Conservation (phyloP, 2,797 vertebrate genomes). For the Sylvia borin region DNA sequence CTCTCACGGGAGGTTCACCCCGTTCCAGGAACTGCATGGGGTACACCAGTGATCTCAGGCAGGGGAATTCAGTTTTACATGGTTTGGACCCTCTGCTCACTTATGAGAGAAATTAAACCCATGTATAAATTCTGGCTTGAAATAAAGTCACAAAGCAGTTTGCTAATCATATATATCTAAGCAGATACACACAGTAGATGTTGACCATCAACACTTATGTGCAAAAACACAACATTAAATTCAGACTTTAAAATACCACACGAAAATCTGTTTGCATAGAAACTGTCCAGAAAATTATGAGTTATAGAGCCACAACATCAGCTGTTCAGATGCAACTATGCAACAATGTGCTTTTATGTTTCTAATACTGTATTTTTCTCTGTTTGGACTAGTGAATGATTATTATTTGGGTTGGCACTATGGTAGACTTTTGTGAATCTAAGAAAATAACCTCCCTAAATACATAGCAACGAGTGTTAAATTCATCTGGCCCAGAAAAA, state of each 20-base stretch:
- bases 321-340: background rate
- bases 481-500: constrained; percentile 35
- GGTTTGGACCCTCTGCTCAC: background rate
- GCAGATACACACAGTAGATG: background rate
- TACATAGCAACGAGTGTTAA: background rate
- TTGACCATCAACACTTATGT: background rate
- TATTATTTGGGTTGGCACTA: constrained; percentile 41
- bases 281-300: background rate
- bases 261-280: background rate
- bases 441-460: constrained; percentile 28
- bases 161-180: background rate
- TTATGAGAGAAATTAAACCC: background rate
- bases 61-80: background rate
- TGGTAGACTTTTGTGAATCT: background rate
- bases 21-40: background rate
- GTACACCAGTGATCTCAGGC: background rate
- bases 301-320: background rate
- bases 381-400: constrained; percentile 23
- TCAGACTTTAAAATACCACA: background rate
- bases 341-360: background rate
- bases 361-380: background rate
- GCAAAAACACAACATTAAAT: background rate
- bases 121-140: background rate
- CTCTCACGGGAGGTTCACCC: background rate
- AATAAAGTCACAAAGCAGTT: background rate